Conservation (phyloP, 2,888 invertebrate species). For the Allophyes oxyacanthae region DNA sequence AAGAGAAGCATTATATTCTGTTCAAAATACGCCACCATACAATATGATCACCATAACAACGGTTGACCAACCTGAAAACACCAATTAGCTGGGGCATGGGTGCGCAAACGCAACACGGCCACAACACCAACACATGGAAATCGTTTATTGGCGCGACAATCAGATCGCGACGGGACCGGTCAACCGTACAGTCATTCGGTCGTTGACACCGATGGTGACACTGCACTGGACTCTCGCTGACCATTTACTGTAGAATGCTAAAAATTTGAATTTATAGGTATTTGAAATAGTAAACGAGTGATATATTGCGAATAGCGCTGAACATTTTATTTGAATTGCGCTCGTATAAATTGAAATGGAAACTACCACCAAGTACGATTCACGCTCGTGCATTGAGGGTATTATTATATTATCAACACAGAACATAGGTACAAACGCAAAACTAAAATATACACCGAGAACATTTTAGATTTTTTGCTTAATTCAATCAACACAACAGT, state of each 20-base stretch:
- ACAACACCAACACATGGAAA: conserved; percentile 81
- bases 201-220: conserved; percentile 77
- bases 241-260: conserved; percentile 18
- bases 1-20: neutral
- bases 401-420: neutral
- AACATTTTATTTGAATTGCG: conserved; percentile 8
- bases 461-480: too few species aligned
- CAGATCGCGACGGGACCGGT: conserved; percentile 86
- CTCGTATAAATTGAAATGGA: conserved; percentile 19
- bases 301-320: conserved; percentile 11
- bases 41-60: conserved; percentile 52
- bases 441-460: too few species aligned
- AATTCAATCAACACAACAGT: too few species aligned
- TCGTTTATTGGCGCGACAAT: conserved; percentile 85
- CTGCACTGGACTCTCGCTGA: conserved; percentile 61
- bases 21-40: conserved; percentile 11
- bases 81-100: conserved; percentile 75
- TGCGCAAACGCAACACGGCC: conserved; percentile 75
- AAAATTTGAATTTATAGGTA: conserved; percentile 10
- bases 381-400: conserved; percentile 5
- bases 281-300: conserved; percentile 12
- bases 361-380: neutral
- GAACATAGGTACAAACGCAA: neutral
- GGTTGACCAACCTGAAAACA: conserved; percentile 68
- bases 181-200: conserved; percentile 80